Conservation (phyloP, 2,113 vertebrate species). For the Varanus salvator region DNA sequence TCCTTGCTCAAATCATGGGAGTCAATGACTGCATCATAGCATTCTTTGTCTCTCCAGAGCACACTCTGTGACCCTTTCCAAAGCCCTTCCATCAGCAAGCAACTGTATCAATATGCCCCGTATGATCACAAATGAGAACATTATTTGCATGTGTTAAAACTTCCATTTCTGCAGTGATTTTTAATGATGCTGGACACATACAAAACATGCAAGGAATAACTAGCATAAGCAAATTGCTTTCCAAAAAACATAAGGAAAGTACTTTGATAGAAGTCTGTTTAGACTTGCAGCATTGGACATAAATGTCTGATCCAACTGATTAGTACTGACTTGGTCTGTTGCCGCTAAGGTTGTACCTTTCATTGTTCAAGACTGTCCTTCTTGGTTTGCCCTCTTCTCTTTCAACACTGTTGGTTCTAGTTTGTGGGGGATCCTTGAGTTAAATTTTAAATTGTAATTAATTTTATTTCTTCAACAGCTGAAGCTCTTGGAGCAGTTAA, state of each 20-base stretch:
- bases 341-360: not conserved
- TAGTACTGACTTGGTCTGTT: not conserved
- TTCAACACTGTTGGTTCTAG: not conserved
- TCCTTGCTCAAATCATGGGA: conserved; percentile 78
- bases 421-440: not conserved
- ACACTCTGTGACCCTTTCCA: conserved; percentile 70
- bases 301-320: not conserved
- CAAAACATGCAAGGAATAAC: not conserved
- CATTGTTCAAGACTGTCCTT: not conserved
- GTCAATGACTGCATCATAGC: conserved; percentile 76
- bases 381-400: not conserved
- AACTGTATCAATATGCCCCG: conserved; percentile 14
- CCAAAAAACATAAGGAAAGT: not conserved
- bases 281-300: not conserved
- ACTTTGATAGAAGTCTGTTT: not conserved
- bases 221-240: not conserved
- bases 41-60: conserved; percentile 71
- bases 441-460: too few relatives aligned
- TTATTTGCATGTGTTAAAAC: not conserved
- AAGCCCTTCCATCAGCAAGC: conserved; percentile 50
- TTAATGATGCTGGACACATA: not conserved
- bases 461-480: too few relatives aligned
- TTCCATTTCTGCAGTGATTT: not conserved
- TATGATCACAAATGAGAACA: not conserved
- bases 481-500: too few relatives aligned